Conservation (phyloP, 2,113 vertebrate species). For the Corythoichthys haematopterus region DNA sequence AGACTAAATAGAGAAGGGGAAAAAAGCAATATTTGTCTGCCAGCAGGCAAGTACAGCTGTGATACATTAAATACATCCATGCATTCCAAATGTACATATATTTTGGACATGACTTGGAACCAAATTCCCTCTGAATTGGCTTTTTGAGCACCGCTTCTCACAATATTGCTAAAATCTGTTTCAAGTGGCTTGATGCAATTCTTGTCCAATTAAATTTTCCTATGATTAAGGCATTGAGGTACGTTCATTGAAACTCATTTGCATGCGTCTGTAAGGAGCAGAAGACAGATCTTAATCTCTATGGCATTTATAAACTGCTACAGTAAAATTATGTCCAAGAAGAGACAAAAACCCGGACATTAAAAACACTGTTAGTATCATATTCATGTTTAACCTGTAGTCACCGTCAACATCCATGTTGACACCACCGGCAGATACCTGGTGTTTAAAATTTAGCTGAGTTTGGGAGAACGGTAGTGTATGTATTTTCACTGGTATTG, state of each 20-base stretch:
- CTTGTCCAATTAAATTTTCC: constrained; percentile 1
- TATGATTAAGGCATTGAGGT: constrained; percentile 11
- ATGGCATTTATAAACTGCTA: constrained; percentile 8
- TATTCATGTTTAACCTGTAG: constrained; percentile 9
- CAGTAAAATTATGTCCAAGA: not conserved
- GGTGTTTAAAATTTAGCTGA: not conserved
- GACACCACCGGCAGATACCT: constrained; percentile 19
- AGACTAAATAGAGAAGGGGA: not conserved
- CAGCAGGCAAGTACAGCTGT: not conserved
- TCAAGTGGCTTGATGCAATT: not conserved
- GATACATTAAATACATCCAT: not conserved
- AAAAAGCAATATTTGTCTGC: not conserved
- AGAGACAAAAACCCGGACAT: constrained; percentile 20
- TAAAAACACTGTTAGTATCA: constrained; percentile 14
- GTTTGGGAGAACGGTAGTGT: constrained; percentile 6
- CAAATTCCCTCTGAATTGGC: no score
- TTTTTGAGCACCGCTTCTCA: not conserved
- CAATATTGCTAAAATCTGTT: not conserved
- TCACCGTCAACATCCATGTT: constrained; percentile 6
- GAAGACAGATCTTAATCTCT: not conserved
- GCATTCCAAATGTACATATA: not conserved
- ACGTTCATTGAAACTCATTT: not conserved
- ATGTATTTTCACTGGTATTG: constrained; percentile 85
- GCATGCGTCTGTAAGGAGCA: not conserved
- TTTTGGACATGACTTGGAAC: not conserved